Evolutionary conservation across 1,140 invertebrate species (phyloP).

Genomic region (Hypsibius dujardini): DNA sequence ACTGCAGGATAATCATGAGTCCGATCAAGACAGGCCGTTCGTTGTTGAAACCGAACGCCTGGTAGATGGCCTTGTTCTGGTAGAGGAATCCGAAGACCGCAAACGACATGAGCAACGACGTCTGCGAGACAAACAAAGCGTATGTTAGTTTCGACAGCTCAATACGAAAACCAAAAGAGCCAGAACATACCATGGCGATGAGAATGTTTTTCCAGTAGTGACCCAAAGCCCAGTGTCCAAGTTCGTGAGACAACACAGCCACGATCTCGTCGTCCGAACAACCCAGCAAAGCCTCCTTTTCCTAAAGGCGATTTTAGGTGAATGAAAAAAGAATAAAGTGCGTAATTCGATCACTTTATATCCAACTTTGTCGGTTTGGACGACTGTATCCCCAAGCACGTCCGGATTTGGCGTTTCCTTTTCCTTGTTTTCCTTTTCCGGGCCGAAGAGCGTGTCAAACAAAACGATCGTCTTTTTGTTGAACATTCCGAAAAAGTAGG

Average conservation of each 20-base stretch:
- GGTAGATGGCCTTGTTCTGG: conserved; percentile 55
- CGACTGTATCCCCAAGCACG: background rate
- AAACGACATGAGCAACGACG: conserved; percentile 63
- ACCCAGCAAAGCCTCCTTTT: conserved; percentile 37
- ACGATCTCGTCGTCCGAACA: conserved; percentile 82
- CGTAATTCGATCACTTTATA: background rate
- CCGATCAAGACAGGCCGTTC: conserved; percentile 70
- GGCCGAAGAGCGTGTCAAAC: conserved; percentile 72
- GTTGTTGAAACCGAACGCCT: conserved; percentile 64
- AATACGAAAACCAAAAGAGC: too few species aligned
- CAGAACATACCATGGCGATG: conserved; percentile 49
- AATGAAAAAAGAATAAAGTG: conserved; percentile 15
- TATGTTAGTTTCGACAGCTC: too few species aligned
- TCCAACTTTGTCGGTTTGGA: conserved; percentile 21
- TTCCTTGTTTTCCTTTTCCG: conserved; percentile 28
- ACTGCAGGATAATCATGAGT: too few species aligned
- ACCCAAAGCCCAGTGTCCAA: conserved; percentile 89
- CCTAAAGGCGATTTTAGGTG: too few species aligned
- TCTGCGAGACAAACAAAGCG: conserved; percentile 41
- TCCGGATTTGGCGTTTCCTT: conserved; percentile 27
- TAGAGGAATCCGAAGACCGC: conserved; percentile 67
- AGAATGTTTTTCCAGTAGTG: conserved; percentile 74
- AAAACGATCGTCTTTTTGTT: conserved; percentile 96
- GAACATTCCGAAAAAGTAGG: conserved; percentile 94
- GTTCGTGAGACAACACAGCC: conserved; percentile 83